These are phyloP conservation scores for Sebastes itinus DNA, from an alignment of 2,797 vertebrate genomes.

Conservation along the genomic window DNA sequence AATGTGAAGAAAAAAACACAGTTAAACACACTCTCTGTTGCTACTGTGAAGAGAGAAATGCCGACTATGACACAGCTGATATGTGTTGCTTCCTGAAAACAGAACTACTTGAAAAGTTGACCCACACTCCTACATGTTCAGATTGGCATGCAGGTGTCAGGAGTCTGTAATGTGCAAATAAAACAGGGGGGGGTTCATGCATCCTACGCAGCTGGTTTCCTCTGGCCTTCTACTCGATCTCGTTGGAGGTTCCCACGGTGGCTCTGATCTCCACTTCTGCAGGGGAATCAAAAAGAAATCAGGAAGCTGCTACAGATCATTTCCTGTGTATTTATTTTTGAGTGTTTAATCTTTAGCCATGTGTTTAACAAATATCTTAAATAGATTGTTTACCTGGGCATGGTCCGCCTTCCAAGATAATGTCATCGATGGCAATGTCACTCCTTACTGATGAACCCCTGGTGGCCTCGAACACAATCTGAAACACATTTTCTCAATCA, in stretches of 20 bases:
- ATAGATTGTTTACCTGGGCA: constrained; percentile 63
- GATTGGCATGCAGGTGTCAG: constrained; percentile 8
- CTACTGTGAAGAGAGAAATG: constrained; percentile 47
- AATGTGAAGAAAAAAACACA: constrained; percentile 43
- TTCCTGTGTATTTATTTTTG: neutral
- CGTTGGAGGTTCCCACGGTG: constrained; percentile 57
- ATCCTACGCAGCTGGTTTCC: constrained; percentile 18
- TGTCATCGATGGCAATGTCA: constrained; percentile 93
- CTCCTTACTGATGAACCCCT: constrained; percentile 90
- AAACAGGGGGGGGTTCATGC: constrained; percentile 22
- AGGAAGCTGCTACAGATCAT: neutral
- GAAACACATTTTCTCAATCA: neutral
- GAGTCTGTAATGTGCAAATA: constrained; percentile 57
- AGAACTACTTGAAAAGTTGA: constrained; percentile 12
- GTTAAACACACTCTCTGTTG: constrained; percentile 42
- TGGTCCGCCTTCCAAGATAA: constrained; percentile 84
- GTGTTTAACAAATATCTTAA: neutral
- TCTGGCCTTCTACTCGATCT: constrained; percentile 65
- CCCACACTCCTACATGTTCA: constrained; percentile 4
- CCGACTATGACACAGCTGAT: constrained; percentile 41
- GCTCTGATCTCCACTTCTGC: constrained; percentile 45
- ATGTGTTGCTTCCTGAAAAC: constrained; percentile 39
- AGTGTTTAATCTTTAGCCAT: neutral
- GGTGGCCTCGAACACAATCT: constrained; percentile 92
- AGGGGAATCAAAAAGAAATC: neutral